phyloP scores from a whole-genome alignment of 2,797 vertebrate species.

The Anas flavirostris region DNA sequence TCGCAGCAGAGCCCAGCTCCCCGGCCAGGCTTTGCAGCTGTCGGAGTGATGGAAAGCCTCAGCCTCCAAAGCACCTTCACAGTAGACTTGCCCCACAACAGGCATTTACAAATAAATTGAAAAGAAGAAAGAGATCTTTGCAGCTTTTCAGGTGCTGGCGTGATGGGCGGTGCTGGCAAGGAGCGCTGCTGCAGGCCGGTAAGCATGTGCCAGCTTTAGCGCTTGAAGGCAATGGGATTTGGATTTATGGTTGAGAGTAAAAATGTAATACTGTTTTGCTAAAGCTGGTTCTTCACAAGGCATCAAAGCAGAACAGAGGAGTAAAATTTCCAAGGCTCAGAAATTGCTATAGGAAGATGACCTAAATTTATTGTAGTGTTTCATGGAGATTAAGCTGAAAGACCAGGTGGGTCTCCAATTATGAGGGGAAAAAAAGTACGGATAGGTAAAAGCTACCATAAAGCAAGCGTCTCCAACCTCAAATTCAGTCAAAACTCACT shows the following conservation, averaged over 20 bases:
- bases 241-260: not conserved
- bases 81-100: not conserved
- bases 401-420: not conserved
- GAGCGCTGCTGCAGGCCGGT: not conserved
- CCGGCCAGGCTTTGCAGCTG: constrained; percentile 36
- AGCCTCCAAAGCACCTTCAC: constrained; percentile 3
- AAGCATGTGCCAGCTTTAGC: not conserved
- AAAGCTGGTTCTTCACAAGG: not conserved
- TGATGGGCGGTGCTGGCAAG: fast-evolving
- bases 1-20: not conserved
- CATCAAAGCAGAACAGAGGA: not conserved
- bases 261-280: not conserved
- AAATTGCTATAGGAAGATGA: not conserved
- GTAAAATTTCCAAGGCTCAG: not conserved
- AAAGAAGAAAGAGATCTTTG: not conserved
- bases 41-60: constrained; percentile 1
- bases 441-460: not conserved
- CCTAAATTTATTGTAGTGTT: not conserved
- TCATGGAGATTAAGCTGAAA: not conserved
- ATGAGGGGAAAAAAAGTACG: not conserved
- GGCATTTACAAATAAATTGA: not conserved
- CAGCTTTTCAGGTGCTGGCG: not conserved
- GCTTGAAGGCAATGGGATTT: not conserved
- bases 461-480: not conserved
- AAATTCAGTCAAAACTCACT: not conserved